Percentiles rank a stretch among this genome's conserved stretches.
Evolutionary conservation across 2,797 vertebrate species (phyloP).

Genomic region (Gymnoscopelus braueri): DNA sequence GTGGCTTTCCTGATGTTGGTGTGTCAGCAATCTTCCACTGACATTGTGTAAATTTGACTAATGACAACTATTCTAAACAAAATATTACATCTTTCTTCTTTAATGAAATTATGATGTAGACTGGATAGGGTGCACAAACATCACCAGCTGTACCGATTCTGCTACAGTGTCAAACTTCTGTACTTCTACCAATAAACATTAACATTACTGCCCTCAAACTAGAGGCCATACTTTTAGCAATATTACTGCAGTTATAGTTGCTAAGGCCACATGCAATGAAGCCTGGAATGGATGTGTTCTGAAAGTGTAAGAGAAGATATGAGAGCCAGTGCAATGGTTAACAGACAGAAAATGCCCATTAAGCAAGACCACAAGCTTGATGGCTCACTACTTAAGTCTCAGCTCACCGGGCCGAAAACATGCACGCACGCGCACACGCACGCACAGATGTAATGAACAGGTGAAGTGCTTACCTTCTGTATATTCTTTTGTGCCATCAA

Average conservation of each 20-base stretch:
- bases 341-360: background rate
- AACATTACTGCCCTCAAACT: no score
- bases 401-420: background rate
- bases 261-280: background rate
- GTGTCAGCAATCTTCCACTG: no score
- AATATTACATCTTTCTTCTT: no score
- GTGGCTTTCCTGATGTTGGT: no score
- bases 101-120: no score
- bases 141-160: no score
- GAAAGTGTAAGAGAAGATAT: background rate
- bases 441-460: background rate
- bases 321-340: background rate
- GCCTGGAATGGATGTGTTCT: background rate
- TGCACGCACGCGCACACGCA: background rate
- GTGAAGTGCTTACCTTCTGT: slow-evolving; percentile 88
- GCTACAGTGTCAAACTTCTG: no score
- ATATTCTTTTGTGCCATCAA: slow-evolving; percentile 98
- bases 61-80: no score
- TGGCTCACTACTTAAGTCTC: background rate
- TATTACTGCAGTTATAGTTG: background rate
- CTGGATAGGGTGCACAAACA: no score
- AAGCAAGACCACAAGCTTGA: background rate
- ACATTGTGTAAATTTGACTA: no score
- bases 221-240: background rate
- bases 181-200: no score